Conservation (phyloP, 1,140 invertebrate species). For the Protaetia brevitarsis region DNA sequence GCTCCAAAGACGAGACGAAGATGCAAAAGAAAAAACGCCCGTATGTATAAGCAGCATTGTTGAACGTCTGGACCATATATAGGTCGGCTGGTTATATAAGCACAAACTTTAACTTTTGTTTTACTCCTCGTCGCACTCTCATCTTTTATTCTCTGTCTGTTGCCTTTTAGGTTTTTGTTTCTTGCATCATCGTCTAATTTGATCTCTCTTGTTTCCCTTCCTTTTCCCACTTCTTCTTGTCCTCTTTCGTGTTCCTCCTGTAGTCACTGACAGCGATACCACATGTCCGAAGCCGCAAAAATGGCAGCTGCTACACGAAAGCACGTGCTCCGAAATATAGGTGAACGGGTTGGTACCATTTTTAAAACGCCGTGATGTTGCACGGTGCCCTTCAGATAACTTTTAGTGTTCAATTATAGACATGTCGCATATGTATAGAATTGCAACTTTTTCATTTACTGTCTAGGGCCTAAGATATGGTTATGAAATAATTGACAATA, state of each 20-base stretch:
- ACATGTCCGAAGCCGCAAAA: slow-evolving; percentile 13
- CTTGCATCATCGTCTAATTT: too few relatives aligned
- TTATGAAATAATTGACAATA: too few relatives aligned
- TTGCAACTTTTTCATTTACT: neutral
- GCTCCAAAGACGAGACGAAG: slow-evolving; percentile 8
- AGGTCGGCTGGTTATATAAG: slow-evolving; percentile 33
- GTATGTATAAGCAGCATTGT: slow-evolving; percentile 27
- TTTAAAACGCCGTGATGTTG: neutral
- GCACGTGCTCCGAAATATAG: slow-evolving; percentile 21
- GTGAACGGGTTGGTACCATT: slow-evolving; percentile 13
- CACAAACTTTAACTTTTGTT: slow-evolving; percentile 22
- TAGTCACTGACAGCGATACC: neutral
- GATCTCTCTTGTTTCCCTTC: neutral
- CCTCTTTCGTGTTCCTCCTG: neutral
- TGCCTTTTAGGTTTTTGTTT: neutral
- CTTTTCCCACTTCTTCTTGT: neutral
- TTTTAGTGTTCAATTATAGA: slow-evolving; percentile 2
- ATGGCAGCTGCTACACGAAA: slow-evolving; percentile 16
- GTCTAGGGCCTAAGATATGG: neutral
- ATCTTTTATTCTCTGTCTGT: slow-evolving; percentile 6
- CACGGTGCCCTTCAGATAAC: slow-evolving; percentile 6
- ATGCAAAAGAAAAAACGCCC: slow-evolving; percentile 22
- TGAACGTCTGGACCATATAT: slow-evolving; percentile 30
- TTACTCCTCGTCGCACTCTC: slow-evolving; percentile 15
- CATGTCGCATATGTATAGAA: neutral